These are phyloP conservation scores for Brachionus koreanus DNA, from an alignment of 1,140 invertebrate genomes.

Conservation along the genomic window DNA sequence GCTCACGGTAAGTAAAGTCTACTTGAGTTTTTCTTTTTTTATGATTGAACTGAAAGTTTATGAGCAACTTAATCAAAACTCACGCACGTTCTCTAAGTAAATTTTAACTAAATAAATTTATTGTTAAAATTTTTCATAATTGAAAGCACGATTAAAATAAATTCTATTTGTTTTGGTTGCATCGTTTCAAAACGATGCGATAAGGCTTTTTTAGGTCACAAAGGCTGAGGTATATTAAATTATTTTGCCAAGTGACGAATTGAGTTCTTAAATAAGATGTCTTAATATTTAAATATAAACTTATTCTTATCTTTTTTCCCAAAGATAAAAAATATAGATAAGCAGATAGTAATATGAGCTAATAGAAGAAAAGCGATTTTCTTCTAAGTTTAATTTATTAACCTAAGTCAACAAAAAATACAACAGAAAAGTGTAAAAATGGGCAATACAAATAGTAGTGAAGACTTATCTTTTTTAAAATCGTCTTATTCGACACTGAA, in stretches of 20 bases:
- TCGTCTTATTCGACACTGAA: slow-evolving; percentile 33
- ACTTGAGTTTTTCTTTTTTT: not conserved
- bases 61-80: not conserved
- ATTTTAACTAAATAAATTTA: not conserved
- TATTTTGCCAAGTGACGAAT: slow-evolving; percentile 12
- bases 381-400: slow-evolving; percentile 8
- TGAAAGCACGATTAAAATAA: slow-evolving; percentile 17
- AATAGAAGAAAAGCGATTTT: not conserved
- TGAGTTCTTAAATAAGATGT: slow-evolving; percentile 4
- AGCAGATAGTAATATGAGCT: not conserved
- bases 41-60: not conserved
- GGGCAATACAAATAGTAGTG: slow-evolving; percentile 11
- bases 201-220: slow-evolving; percentile 18
- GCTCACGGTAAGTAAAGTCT: not conserved
- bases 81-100: not conserved
- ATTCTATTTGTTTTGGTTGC: slow-evolving; percentile 9
- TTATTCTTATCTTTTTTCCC: not conserved
- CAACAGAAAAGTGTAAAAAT: not conserved
- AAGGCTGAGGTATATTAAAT: not conserved
- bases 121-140: slow-evolving; percentile 8
- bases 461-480: slow-evolving; percentile 10
- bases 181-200: slow-evolving; percentile 3
- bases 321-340: not conserved
- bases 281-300: slow-evolving; percentile 5
- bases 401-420: not conserved